Base-by-base conservation (phyloP, 1,140 invertebrate species). In the Drosophila parabipectinata region DNA sequence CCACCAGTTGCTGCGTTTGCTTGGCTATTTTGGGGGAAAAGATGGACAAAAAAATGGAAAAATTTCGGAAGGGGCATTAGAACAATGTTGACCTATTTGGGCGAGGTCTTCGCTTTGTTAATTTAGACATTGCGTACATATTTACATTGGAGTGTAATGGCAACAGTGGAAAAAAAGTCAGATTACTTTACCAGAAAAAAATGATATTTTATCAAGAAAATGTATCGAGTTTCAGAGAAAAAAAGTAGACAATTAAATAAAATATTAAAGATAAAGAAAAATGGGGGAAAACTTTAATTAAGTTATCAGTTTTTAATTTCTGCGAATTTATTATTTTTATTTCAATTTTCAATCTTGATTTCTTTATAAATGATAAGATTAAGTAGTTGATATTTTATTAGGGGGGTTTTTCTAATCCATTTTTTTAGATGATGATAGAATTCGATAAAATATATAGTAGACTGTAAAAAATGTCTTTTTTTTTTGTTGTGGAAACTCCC, bases 61-160 rank as follows among this genome's bases (percentile, higher is more conserved):
- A 28, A n/a, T 6, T 12, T 10, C 34, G 39, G 24, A 14, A 34
- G 39, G 66, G 66, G 64, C 52, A 44, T 32, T 50, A 69, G 63
- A 69, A 47, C 52, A 54, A 48, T 56, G 54, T 61, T 61, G 21
- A 58, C 57, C 24, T 51, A 51, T 66, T 80, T 66, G 54, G 56
- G 57, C 37, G 56, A 48, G 56, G 52, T 48, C 37, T 57, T 51
- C 32, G 41, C 14, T 52, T 57, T 45, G 79, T 64, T 79, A 84
- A 83, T 83, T 74, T 59, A 78, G 79, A 58, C 62, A 69, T 69
- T 78, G 62, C 41, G 39, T 47, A 82, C 55, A 81, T 72, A 26
- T 57, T 63, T 57, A 51, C 56, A 66, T 39, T 32, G 45, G 45
- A 48, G 34, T 28, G 63, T 34, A 69, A 14, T 7, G 4, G 28